phyloP scores from a whole-genome alignment of 92 coral and sea anemone genomes.

The Hydrozoanthus gracilis region DNA sequence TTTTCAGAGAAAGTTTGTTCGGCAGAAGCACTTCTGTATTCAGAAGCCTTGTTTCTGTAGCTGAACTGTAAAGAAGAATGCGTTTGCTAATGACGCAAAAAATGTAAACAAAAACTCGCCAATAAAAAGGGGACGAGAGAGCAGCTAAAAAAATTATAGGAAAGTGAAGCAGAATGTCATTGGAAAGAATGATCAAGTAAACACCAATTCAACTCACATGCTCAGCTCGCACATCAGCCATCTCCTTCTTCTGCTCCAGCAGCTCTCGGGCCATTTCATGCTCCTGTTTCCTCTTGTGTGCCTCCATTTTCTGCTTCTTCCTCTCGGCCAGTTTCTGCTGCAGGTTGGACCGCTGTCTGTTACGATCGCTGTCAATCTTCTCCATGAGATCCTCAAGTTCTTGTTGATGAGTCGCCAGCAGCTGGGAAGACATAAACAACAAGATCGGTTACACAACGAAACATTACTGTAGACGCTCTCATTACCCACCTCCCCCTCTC shows the following conservation, averaged over 20 bases:
- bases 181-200: neutral
- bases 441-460: too few relatives aligned
- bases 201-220: constrained; percentile 65
- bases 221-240: constrained; percentile 89
- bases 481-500: too few relatives aligned
- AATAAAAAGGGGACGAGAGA: neutral
- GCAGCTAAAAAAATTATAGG: neutral
- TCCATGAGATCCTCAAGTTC: constrained; percentile 96
- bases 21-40: too few relatives aligned
- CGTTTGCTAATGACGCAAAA: too few relatives aligned
- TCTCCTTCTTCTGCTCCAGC: constrained; percentile 94
- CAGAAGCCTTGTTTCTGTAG: too few relatives aligned
- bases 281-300: constrained; percentile 89
- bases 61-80: too few relatives aligned
- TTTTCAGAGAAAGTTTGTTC: too few relatives aligned
- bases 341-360: constrained; percentile 84
- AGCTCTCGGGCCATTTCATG: constrained; percentile 95
- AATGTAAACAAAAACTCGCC: too few relatives aligned
- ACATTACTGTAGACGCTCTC: too few relatives aligned
- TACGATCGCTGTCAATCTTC: constrained; percentile 93
- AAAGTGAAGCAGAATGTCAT: too few relatives aligned
- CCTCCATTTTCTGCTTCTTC: constrained; percentile 86
- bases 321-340: constrained; percentile 88
- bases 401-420: constrained; percentile 90
- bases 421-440: constrained; percentile 50